Evolutionary conservation across 2,113 vertebrate genomes (phyloP).

Genomic region (Sinocyclocheilus rhinocerous): DNA sequence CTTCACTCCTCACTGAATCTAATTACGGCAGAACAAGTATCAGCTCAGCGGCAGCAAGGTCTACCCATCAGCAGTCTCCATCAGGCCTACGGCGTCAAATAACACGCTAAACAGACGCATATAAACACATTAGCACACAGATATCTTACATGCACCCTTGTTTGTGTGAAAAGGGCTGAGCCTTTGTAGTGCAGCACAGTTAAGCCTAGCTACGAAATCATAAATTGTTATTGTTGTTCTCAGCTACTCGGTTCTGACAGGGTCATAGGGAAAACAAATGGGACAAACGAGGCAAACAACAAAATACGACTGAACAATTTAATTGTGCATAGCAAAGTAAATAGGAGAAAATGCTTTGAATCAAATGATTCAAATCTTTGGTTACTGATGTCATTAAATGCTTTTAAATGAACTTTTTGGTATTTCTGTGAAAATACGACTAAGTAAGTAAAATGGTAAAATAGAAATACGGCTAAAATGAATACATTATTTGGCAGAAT

Average conservation of each 20-base stretch:
- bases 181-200: background rate
- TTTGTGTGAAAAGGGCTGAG: background rate
- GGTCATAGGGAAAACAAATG: background rate
- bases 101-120: constrained; percentile 33
- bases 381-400: background rate
- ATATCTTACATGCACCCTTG: background rate
- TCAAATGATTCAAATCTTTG: background rate
- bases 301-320: background rate
- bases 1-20: constrained; percentile 34
- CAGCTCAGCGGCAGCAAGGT: background rate
- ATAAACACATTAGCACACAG: constrained; percentile 9
- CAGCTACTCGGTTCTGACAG: too few species aligned
- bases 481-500: background rate
- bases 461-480: background rate
- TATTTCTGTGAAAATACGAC: too few species aligned
- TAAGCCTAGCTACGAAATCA: background rate
- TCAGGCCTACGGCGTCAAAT: constrained; percentile 15
- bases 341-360: background rate
- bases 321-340: background rate
- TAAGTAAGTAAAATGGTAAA: background rate
- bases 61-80: constrained; percentile 37
- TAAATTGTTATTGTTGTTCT: background rate
- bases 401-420: too few species aligned
- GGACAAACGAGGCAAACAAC: background rate
- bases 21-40: constrained; percentile 31